phyloP scores from a whole-genome alignment of 2,797 vertebrate species.

The Semaprochilodus insignis region DNA sequence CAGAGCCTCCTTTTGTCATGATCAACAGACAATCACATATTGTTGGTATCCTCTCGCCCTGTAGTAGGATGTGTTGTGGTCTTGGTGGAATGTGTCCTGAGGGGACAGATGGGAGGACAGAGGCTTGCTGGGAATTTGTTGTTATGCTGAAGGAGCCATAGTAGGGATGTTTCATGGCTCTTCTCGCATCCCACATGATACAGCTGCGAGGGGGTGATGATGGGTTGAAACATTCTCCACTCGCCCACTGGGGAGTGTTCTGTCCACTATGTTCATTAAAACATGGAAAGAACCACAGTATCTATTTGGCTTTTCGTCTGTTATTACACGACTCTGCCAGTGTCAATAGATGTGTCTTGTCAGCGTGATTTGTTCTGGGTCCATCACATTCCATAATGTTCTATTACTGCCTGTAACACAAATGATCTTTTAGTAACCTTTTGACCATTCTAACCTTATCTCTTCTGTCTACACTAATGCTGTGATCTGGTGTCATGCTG shows the following conservation, averaged over 20 bases:
- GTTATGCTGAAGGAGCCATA: neutral
- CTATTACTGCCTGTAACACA: neutral
- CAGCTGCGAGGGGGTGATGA: slow-evolving; percentile 44
- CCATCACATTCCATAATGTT: neutral
- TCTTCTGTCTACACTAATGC: neutral
- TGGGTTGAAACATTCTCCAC: slow-evolving; percentile 13
- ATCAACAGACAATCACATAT: slow-evolving; percentile 62
- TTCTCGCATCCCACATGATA: slow-evolving; percentile 28
- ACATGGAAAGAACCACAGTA: neutral
- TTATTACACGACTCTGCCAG: neutral
- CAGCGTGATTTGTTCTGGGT: neutral
- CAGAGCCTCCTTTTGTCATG: slow-evolving; percentile 47
- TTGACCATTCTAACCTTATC: neutral
- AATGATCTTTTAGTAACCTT: neutral
- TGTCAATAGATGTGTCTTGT: neutral
- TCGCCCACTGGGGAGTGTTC: neutral
- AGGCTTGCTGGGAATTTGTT: slow-evolving; percentile 74
- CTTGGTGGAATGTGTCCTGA: slow-evolving; percentile 70
- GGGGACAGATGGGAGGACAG: slow-evolving; percentile 68
- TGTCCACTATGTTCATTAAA: slow-evolving; percentile 24
- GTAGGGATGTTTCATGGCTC: slow-evolving; percentile 17
- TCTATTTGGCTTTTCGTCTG: neutral
- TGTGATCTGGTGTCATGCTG: neutral
- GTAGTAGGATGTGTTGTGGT: slow-evolving; percentile 60
- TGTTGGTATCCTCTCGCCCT: slow-evolving; percentile 57